phyloP scores from a whole-genome alignment of 2,888 invertebrate genomes.

The Tipula vernalis region DNA sequence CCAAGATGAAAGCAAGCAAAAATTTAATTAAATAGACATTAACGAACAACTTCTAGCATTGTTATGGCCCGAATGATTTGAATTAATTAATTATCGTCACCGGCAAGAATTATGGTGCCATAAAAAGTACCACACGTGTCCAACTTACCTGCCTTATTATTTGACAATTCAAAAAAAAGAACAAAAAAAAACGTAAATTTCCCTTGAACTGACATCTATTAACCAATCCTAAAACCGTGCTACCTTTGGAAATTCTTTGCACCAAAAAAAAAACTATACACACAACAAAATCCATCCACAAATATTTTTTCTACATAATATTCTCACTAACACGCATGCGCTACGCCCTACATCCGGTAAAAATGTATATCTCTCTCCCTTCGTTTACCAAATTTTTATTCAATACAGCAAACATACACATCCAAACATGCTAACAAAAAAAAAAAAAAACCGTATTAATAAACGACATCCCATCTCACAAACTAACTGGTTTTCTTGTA shows the following conservation, averaged over 20 bases:
- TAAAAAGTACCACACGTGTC: too few relatives aligned
- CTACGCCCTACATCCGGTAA: constrained; percentile 11
- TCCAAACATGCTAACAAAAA: not conserved
- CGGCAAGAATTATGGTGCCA: too few relatives aligned
- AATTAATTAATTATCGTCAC: too few relatives aligned
- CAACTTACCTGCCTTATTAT: not conserved
- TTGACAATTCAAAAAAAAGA: not conserved
- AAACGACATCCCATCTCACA: not conserved
- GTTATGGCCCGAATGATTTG: too few relatives aligned
- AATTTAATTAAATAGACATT: too few relatives aligned
- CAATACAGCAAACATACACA: not conserved
- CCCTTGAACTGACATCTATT: not conserved
- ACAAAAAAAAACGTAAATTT: not conserved
- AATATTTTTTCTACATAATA: not conserved
- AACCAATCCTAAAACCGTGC: not conserved
- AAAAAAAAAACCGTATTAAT: not conserved
- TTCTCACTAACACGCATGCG: constrained; percentile 10
- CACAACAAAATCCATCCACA: not conserved
- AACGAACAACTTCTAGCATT: too few relatives aligned
- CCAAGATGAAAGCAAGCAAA: too few relatives aligned
- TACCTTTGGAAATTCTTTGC: not conserved
- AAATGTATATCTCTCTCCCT: not conserved
- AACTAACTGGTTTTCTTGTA: not conserved
- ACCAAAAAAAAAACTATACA: not conserved
- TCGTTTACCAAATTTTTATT: not conserved